These are phyloP conservation scores for Orchestes rusci DNA, from an alignment of 2,888 invertebrate genomes.

Conservation along the genomic window DNA sequence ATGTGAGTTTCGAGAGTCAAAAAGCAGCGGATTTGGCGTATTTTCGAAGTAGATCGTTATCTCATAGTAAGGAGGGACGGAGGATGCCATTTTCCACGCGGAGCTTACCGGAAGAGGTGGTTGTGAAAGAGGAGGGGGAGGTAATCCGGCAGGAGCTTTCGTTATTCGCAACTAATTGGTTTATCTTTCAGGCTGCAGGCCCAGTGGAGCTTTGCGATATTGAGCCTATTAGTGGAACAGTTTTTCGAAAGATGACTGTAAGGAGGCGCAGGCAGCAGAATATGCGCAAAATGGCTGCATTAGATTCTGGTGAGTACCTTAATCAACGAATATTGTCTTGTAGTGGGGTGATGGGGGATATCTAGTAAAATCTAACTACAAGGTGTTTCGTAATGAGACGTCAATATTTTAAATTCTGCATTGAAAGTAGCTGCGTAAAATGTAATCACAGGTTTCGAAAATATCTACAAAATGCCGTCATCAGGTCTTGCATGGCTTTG, in stretches of 20 bases:
- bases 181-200: slow-evolving; percentile 9
- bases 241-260: slow-evolving; percentile 59
- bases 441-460: too few relatives aligned
- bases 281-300: slow-evolving; percentile 41
- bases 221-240: slow-evolving; percentile 56
- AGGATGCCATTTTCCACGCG: slow-evolving; percentile 18
- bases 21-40: slow-evolving; percentile 14
- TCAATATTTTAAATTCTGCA: too few relatives aligned
- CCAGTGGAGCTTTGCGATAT: slow-evolving; percentile 37
- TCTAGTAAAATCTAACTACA: too few relatives aligned
- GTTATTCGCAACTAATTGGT: too few relatives aligned
- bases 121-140: slow-evolving; percentile 24
- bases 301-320: slow-evolving; percentile 44
- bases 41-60: slow-evolving; percentile 18
- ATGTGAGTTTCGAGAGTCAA: slow-evolving; percentile 35
- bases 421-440: too few relatives aligned
- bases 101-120: slow-evolving; percentile 26
- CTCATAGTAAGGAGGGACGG: slow-evolving; percentile 10
- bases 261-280: slow-evolving; percentile 48
- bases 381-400: slow-evolving; percentile 3
- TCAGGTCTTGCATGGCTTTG: too few relatives aligned
- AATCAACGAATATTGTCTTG: too few relatives aligned
- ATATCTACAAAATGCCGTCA: too few relatives aligned
- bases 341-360: too few relatives aligned
- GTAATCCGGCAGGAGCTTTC: too few relatives aligned